Evolutionary conservation across 2,113 vertebrate species (phyloP).

Genomic region (Zosterops japonicus): DNA sequence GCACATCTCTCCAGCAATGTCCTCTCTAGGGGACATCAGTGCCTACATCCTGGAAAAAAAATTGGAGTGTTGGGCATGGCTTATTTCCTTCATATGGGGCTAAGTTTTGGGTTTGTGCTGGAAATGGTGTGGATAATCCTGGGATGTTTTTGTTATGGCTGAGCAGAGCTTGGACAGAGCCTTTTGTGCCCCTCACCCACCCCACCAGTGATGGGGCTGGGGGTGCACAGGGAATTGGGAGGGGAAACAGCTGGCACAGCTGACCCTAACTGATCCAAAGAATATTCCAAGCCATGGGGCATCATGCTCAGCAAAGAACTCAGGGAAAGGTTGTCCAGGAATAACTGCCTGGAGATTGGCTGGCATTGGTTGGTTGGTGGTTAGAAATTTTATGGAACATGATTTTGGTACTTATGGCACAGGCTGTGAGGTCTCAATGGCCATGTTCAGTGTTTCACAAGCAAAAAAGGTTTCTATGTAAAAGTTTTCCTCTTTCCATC

Average conservation of each 20-base stretch:
- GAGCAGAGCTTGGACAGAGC: neutral
- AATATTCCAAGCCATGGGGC: neutral
- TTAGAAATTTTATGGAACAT: neutral
- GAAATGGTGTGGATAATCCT: neutral
- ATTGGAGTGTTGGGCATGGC: fast-evolving
- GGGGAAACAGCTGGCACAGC: neutral
- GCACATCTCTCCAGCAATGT: neutral
- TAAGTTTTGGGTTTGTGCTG: neutral
- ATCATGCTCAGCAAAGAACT: neutral
- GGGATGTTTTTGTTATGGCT: neutral
- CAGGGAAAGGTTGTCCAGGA: neutral
- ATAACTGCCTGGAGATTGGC: too few relatives aligned
- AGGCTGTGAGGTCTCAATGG: neutral
- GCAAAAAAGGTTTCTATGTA: neutral
- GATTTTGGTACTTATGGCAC: neutral
- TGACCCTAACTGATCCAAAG: neutral
- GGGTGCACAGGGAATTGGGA: neutral
- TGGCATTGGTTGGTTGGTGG: fast-evolving
- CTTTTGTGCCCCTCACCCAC: neutral
- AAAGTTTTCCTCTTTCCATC: neutral
- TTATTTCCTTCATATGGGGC: neutral
- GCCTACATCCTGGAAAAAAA: neutral
- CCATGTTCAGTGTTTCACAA: neutral
- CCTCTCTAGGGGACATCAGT: neutral
- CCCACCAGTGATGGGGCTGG: neutral